These are phyloP conservation scores for Pollenia amentaria DNA, from an alignment of 2,888 invertebrate species.

Conservation along the genomic window DNA sequence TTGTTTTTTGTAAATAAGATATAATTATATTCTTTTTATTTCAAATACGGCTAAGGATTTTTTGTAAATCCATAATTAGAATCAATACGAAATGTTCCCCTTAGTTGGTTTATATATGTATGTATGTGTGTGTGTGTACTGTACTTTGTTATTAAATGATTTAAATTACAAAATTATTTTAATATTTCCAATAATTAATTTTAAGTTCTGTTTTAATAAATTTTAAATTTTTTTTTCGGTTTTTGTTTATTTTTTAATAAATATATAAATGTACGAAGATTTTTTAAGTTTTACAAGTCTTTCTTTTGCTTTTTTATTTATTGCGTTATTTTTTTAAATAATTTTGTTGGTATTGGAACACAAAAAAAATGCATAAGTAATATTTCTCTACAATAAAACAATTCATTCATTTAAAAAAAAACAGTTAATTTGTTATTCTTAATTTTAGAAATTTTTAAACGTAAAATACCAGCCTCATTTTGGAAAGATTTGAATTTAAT, in stretches of 20 bases:
- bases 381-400: background rate
- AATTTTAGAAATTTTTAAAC: background rate
- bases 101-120: constrained; percentile 1
- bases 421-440: too few species aligned
- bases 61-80: too few species aligned
- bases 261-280: constrained; percentile 79
- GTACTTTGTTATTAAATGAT: constrained; percentile 27
- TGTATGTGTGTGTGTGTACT: background rate
- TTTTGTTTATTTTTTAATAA: constrained; percentile 71
- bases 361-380: background rate
- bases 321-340: constrained; percentile 66
- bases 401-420: too few species aligned
- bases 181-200: constrained; percentile 25
- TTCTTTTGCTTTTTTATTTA: constrained; percentile 82
- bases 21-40: too few species aligned
- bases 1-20: too few species aligned
- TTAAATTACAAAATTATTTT: constrained; percentile 41
- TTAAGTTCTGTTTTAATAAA: constrained; percentile 44
- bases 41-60: too few species aligned
- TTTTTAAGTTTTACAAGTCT: constrained; percentile 83
- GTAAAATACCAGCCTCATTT: background rate
- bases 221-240: constrained; percentile 70
- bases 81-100: background rate
- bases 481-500: background rate
- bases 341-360: constrained; percentile 28